Evolutionary conservation across 2,888 invertebrate genomes (phyloP), one percentile per base, ranked within the genome.

Genomic region (Criorhina ranunculi): DNA sequence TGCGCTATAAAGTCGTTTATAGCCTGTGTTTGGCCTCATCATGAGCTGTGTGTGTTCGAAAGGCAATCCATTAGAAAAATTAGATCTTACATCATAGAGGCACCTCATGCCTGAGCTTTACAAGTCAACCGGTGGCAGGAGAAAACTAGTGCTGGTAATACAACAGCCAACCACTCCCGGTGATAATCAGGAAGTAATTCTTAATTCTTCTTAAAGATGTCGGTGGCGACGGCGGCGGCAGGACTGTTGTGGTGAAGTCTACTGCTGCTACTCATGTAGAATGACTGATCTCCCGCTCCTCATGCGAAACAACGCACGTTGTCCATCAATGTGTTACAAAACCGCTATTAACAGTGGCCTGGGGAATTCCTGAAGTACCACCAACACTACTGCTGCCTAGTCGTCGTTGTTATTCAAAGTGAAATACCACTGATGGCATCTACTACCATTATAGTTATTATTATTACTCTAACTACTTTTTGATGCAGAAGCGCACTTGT

Each of bases 111-210:
- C 42, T 62, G 33, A 46, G 49, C 51, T 46, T 42, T 35, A 60
- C 24, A 42, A 42, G 51, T 40, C 29, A 64, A 40, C 37, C 17
- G 29, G 40, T 35, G 51, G 33, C 19, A 24, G 31, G 24, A 24
- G 2, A 24, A 4, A 24, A 24, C 24, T 7, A 31, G 12, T 60
- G 59, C 40, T 37, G 12, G 9, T 33, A 42, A 17, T 17, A 12
- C 15, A 42, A 24, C 51, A 31, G 49, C 53, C 15, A 53, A 77
- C 67, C 31, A 66, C 79, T 73, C 59, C 55, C 79, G 72, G 66
- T 66, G 59, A 87, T 87, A 88, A 89, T 89, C 89, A 89, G 89
- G 89, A 89, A 89, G 89, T 89, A 86, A 88, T 86, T 88, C 88
- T 87, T 87, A 86, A 87, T 86, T 87, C 78, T 87, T 86, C 82